These are phyloP conservation scores for Calcarius lapponicus DNA, from an alignment of 2,797 vertebrate species.

Conservation along the genomic window DNA sequence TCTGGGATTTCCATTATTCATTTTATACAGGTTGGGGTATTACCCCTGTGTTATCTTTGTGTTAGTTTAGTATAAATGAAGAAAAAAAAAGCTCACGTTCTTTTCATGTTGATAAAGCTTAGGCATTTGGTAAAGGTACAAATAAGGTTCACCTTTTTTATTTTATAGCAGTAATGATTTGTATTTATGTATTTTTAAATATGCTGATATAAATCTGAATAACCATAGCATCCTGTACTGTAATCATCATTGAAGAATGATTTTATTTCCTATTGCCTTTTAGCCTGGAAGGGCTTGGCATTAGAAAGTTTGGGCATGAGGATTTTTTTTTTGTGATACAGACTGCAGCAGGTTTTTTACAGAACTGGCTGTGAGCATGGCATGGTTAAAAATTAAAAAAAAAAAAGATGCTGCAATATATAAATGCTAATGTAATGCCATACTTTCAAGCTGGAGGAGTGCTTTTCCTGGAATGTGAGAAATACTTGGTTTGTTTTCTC, in stretches of 20 bases:
- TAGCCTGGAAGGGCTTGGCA: not conserved
- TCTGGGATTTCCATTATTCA: not conserved
- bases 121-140: not conserved
- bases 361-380: fast-evolving
- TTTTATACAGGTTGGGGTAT: not conserved
- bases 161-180: not conserved
- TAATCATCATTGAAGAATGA: fast-evolving
- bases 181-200: not conserved
- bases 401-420: not conserved
- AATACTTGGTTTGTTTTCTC: not conserved
- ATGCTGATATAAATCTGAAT: not conserved
- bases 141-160: not conserved
- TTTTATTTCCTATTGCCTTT: not conserved
- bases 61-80: not conserved
- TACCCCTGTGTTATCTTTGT: not conserved
- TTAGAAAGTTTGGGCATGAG: fast-evolving
- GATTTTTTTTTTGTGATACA: not conserved
- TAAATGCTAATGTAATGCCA: not conserved
- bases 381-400: not conserved
- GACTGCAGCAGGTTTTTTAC: not conserved
- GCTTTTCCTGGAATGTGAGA: not conserved
- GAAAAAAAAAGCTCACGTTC: not conserved
- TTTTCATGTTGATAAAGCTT: not conserved
- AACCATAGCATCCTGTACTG: fast-evolving
- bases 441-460: not conserved